Percentiles rank a stretch among this genome's conserved stretches.
Conservation (phyloP, 2,113 vertebrate species). For the Mohoua ochrocephala region DNA sequence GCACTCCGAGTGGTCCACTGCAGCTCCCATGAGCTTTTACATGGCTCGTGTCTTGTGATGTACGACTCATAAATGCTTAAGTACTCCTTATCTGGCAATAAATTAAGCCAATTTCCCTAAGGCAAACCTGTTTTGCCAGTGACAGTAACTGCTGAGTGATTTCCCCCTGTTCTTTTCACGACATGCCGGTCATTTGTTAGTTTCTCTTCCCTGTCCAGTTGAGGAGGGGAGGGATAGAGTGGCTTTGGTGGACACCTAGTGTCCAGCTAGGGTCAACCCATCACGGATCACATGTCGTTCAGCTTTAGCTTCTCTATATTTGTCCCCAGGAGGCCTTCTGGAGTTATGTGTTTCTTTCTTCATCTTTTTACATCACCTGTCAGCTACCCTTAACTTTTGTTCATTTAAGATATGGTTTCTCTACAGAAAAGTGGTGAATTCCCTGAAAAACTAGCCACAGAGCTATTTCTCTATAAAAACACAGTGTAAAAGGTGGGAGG, state of each 20-base stretch:
- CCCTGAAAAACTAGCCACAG: neutral
- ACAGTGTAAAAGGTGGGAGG: neutral
- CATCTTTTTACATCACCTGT: neutral
- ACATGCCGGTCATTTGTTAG: neutral
- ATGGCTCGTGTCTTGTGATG: neutral
- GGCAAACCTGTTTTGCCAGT: neutral
- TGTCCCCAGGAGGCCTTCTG: neutral
- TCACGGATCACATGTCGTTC: neutral
- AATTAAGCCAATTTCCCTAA: neutral
- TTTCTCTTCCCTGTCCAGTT: neutral
- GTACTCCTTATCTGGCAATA: neutral
- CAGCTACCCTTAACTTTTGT: neutral
- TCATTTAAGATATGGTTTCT: neutral
- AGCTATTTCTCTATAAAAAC: neutral
- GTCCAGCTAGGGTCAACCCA: neutral
- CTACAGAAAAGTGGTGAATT: neutral
- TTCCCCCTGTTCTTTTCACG: neutral
- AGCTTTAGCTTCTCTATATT: neutral
- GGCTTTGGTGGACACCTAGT: neutral
- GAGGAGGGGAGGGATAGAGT: neutral
- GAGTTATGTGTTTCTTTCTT: neutral
- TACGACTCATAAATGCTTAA: neutral
- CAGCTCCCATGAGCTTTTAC: neutral
- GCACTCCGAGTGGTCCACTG: neutral
- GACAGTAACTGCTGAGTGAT: neutral